Base-by-base conservation (phyloP, 1,140 invertebrate species). In the Drosophila ficusphila region DNA sequence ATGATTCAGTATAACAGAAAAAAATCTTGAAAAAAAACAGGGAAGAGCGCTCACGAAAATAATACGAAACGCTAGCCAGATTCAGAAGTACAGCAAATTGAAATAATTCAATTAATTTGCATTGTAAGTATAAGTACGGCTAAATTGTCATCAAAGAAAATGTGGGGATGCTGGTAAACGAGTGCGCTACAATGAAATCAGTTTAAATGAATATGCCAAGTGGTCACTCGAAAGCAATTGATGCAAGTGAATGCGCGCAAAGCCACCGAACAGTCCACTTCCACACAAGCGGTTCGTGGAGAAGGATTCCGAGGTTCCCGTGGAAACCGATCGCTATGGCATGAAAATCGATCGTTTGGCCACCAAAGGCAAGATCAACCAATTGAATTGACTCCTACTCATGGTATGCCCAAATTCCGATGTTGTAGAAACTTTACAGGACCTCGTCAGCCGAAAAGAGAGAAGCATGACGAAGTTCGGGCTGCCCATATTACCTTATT, bases 101-200 rank as follows among this genome's bases (percentile, higher is more conserved):
- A 88, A 86, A 88, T 88, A 86, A 86, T 86, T 86, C 81, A 86
- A 86, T 86, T 88, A 86, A 86, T 86, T 86, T 82, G 81, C 81
- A 86, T 86, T 86, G 81, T 86, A 88, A 88, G 77, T 86, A 88
- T 78, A 67, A 75, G 77, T 71, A 53, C 51, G 62, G 31, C 70
- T 72, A 56, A 72, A 86, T 79, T 85, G 79, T 85, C 86, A 85
- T 85, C 78, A 79, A 44, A 78, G 60, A 81, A 71, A 71, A 74
- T 74, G 73, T 78, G 69, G 64, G 70, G 62, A 76, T 65, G 73
- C 75, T 52, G 56, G 68, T 78, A 76, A 81, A 76, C 76, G 54
- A 79, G 52, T 77, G 61, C 39, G 58, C 48, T 36, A 69, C 65
- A 53, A 52, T 44, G 68, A 73, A 73, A 71, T 58, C 48, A 7